phyloP scores from a whole-genome alignment of 2,113 vertebrate genomes.

The Malurus melanocephalus region DNA sequence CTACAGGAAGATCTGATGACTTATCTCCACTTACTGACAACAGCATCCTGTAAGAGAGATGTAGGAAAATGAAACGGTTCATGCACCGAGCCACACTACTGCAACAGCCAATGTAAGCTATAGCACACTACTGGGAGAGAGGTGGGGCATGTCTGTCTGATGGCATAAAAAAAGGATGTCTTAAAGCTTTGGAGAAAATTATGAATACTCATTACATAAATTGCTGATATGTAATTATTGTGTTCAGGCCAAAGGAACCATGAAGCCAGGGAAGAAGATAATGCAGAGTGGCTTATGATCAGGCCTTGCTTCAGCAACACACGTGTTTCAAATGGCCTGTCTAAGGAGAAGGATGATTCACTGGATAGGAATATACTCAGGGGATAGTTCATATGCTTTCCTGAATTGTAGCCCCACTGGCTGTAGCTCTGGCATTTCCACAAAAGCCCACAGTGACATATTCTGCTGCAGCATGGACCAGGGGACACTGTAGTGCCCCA shows the following conservation, averaged over 20 bases:
- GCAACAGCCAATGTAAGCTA: conserved; percentile 50
- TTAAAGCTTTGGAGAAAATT: conserved; percentile 21
- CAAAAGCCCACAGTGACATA: background rate
- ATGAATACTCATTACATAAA: conserved; percentile 33
- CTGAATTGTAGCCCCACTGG: background rate
- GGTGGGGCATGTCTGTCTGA: background rate
- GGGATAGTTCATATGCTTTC: background rate
- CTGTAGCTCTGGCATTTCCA: background rate
- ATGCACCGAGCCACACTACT: conserved; percentile 18
- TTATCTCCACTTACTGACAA: conserved; percentile 25
- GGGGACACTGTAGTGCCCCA: background rate
- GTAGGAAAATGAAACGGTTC: conserved; percentile 5
- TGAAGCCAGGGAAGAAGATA: conserved; percentile 36
- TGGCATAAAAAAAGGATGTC: conserved; percentile 3
- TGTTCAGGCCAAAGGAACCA: conserved; percentile 23
- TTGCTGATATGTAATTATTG: conserved; percentile 8
- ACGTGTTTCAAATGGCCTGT: background rate
- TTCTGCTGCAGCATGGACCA: background rate
- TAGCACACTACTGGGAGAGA: background rate
- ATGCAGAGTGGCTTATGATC: conserved; percentile 12
- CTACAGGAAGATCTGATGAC: background rate
- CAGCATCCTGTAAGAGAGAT: conserved; percentile 33
- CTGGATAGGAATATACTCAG: background rate
- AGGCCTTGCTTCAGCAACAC: conserved; percentile 24
- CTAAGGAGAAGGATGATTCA: background rate